Base-by-base conservation (phyloP, 2,113 vertebrate genomes). In the Pithys albifrons region DNA sequence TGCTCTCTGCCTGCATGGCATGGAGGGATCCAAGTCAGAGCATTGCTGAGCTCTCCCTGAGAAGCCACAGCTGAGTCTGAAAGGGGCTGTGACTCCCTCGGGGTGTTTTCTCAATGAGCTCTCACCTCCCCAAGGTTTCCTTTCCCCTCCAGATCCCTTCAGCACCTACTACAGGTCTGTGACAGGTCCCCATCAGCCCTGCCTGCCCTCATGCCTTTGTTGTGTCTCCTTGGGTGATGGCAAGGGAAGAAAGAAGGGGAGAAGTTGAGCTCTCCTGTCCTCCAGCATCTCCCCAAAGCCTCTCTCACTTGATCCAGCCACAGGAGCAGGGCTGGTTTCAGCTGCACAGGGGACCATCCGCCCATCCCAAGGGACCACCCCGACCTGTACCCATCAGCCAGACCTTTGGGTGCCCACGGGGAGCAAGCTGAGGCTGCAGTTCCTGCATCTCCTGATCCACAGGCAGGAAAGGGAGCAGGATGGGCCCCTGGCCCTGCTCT, bases 1-100 rank as follows among this genome's bases (percentile, higher is more conserved):
- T 4, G 24, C 13, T 62, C 55, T 43, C 54, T 2, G 1, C 23
- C 24, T 29, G 12, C 14, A 0, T 0, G 41, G 25, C 17, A 20
- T 0, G 7, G 48, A 17, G 1, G 7, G 69, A 37, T 23, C 46
- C 13, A 0, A 14, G 41, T 15, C 41, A 28, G 46, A 41, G 9
- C 6, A 19, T 2, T 5, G 71, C 29, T 48, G 37, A 27, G 9
- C 25, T 13, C 23, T 31, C 49, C 12, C 12, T n/a, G 33, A 51
- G 65, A 33, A 23, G 20, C 19, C 39, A 16, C 17, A 1, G 24
- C 20, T 4, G 14, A 5, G 20, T 82, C n/a, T 7, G 3, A 7
- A 43, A 18, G 29, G 35, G 43, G n/a, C 14, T 13, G 20, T 3
- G 54, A 9, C 48, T n/a, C 27, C 74, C 73, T 51, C 1, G 2